A percentile compares a stretch with the other conserved stretches of the same genome.
These are phyloP conservation scores for Ormyrus rosae DNA, from an alignment of 2,888 invertebrate species.

Conservation along the genomic window DNA sequence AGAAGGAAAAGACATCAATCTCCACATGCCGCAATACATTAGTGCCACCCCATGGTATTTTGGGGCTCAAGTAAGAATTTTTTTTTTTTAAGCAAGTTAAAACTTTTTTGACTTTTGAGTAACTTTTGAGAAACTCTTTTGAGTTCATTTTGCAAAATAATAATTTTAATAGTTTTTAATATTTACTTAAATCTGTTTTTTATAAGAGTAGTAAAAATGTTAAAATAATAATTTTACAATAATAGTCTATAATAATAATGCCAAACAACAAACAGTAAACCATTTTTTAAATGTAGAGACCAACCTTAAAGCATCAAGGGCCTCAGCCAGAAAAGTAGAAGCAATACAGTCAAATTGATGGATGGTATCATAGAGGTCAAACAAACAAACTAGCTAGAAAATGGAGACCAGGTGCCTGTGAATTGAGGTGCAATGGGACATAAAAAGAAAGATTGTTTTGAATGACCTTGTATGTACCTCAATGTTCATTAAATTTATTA, in stretches of 20 bases:
- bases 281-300: constrained; percentile 78
- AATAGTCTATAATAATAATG: background rate
- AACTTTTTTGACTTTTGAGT: no score
- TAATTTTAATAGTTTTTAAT: background rate
- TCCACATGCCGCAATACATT: constrained; percentile 99
- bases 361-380: constrained; percentile 93
- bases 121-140: no score
- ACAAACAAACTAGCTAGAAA: constrained; percentile 84
- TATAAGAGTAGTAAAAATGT: background rate
- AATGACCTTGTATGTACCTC: constrained; percentile 82
- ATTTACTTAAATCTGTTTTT: background rate
- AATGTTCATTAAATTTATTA: background rate
- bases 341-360: constrained; percentile 84
- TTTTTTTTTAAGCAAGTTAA: background rate
- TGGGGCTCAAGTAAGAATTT: constrained; percentile 79
- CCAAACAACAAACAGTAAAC: background rate
- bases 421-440: constrained; percentile 99
- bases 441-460: constrained; percentile 96
- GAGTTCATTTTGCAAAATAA: no score
- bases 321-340: constrained; percentile 92
- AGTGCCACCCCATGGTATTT: constrained; percentile 98
- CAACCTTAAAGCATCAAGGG: constrained; percentile 98
- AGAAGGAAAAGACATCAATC: constrained; percentile 96
- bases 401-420: constrained; percentile 96
- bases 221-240: background rate